phyloP scores from a whole-genome alignment of 2,113 vertebrate genomes.

The Aldabrachelys gigantea region DNA sequence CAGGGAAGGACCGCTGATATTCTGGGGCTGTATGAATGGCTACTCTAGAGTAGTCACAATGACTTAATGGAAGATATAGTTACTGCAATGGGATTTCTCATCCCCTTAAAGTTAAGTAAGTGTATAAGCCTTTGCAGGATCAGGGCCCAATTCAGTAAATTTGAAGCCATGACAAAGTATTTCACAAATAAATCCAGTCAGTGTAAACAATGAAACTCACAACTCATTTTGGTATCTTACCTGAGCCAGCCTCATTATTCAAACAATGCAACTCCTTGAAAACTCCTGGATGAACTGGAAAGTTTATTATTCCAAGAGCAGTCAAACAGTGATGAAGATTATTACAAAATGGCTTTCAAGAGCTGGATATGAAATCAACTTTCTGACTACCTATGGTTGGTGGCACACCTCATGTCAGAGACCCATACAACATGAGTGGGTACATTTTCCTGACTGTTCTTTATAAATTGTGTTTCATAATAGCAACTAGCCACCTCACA shows the following conservation, averaged over 20 bases:
- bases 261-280: background rate
- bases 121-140: background rate
- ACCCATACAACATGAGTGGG: background rate
- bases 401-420: background rate
- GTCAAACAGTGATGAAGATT: background rate
- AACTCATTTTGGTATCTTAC: fast-evolving
- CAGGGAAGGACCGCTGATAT: background rate
- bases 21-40: background rate
- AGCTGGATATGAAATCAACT: background rate
- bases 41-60: background rate
- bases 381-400: background rate
- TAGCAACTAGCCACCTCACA: background rate
- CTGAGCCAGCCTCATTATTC: fast-evolving
- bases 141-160: background rate
- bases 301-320: too few species aligned
- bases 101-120: background rate
- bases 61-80: background rate
- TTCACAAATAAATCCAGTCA: fast-evolving
- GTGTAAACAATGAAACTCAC: background rate
- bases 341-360: background rate
- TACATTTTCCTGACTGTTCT: background rate
- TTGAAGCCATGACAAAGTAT: background rate
- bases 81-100: background rate
- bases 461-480: background rate
- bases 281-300: fast-evolving